These are phyloP conservation scores for Leucoraja ocellata DNA, from an alignment of 2,797 vertebrate genomes.

Conservation along the genomic window DNA sequence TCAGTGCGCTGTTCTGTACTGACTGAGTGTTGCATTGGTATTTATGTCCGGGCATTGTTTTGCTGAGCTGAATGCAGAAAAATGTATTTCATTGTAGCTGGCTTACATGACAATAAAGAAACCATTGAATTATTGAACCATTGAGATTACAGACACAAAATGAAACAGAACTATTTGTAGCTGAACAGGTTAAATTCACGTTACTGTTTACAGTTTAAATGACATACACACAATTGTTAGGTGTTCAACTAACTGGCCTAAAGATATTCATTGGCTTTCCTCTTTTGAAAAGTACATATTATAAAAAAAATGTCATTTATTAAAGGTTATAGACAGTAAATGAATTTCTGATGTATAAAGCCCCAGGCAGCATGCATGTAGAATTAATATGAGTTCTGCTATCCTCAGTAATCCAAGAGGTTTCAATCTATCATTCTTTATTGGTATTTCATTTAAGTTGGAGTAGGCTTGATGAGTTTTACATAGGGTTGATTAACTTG, in stretches of 20 bases:
- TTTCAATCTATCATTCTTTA: background rate
- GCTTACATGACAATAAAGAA: too few relatives aligned
- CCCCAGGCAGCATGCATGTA: constrained; percentile 9
- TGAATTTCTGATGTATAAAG: constrained; percentile 20
- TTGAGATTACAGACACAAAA: background rate
- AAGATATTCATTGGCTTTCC: constrained; percentile 27
- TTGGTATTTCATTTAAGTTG: constrained; percentile 24
- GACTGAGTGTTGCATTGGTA: too few relatives aligned
- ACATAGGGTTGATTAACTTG: background rate
- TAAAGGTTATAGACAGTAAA: constrained; percentile 36
- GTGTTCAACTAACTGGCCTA: constrained; percentile 26
- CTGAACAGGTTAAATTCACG: background rate
- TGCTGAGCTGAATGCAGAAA: too few relatives aligned
- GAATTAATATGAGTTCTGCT: constrained; percentile 37
- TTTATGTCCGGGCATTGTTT: too few relatives aligned
- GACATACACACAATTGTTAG: background rate
- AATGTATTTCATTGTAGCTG: too few relatives aligned
- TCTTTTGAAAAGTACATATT: constrained; percentile 35
- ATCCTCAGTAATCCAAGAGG: background rate
- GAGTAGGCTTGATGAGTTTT: constrained; percentile 14
- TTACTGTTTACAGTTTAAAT: constrained; percentile 10
- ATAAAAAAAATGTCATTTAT: constrained; percentile 30
- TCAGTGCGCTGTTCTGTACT: too few relatives aligned
- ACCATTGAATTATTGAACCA: background rate
- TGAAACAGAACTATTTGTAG: background rate